Conservation (phyloP, 2,797 vertebrate genomes). For the Linurgus olivaceus region DNA sequence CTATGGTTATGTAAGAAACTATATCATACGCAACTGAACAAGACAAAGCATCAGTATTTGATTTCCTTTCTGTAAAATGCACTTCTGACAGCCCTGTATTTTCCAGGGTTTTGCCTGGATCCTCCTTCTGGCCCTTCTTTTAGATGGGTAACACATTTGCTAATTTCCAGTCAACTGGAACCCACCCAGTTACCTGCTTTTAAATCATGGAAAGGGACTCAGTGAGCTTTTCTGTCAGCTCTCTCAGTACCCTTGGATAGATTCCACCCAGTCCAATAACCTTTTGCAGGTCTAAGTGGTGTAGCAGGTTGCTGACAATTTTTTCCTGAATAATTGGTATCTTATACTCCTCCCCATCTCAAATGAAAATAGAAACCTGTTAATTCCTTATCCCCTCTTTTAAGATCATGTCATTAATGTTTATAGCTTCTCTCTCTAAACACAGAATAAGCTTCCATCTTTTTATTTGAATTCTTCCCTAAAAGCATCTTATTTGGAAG, state of each 20-base stretch:
- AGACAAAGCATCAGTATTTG: not conserved
- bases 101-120: not conserved
- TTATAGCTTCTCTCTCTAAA: not conserved
- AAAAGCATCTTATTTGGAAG: not conserved
- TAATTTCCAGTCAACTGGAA: not conserved
- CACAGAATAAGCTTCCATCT: not conserved
- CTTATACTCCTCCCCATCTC: not conserved
- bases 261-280: not conserved
- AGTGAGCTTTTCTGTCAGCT: not conserved
- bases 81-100: not conserved
- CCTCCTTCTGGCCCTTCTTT: not conserved
- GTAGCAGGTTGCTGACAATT: accelerated
- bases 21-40: not conserved
- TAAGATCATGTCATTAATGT: not conserved
- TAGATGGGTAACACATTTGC: no score
- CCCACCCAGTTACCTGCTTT: not conserved
- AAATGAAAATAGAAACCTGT: not conserved
- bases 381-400: not conserved
- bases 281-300: not conserved
- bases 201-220: not conserved
- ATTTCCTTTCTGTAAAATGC: not conserved
- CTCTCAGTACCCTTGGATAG: not conserved
- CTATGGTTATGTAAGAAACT: not conserved
- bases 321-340: not conserved
- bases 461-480: not conserved